Conservation (phyloP, 2,888 invertebrate species). For the Drosophila gaucha region DNA sequence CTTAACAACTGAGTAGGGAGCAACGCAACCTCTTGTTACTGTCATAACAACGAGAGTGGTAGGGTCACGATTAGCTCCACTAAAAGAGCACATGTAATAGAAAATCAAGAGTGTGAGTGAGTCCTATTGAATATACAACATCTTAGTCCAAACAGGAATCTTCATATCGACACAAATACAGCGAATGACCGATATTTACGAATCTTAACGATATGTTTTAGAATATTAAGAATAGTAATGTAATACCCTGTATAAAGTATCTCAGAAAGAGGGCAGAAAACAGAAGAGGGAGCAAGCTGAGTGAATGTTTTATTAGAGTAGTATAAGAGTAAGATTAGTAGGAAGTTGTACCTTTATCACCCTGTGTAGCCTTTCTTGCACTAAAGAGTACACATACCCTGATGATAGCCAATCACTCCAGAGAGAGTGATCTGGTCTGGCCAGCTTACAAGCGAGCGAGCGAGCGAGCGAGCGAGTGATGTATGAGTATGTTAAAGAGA, state of each 20-base stretch:
- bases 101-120: not conserved
- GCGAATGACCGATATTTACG: no score
- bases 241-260: no score
- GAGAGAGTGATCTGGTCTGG: conserved; percentile 2
- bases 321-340: conserved; percentile 12
- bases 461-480: not conserved
- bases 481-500: conserved; percentile 9
- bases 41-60: not conserved
- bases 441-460: conserved; percentile 14
- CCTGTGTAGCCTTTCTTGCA: not conserved
- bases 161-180: no score
- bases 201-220: no score
- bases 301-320: not conserved
- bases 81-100: not conserved
- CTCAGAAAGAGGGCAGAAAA: not conserved
- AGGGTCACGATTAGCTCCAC: not conserved
- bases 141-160: no score
- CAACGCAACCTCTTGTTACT: not conserved
- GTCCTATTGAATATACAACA: not conserved
- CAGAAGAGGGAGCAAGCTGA: not conserved
- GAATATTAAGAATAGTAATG: not conserved
- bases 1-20: not conserved
- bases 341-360: not conserved
- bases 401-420: not conserved
- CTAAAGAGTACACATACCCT: not conserved